A percentile compares a stretch with the other conserved stretches of the same genome.
Conservation (phyloP, 2,888 invertebrate species). For the Drosophila flavopinicola region DNA sequence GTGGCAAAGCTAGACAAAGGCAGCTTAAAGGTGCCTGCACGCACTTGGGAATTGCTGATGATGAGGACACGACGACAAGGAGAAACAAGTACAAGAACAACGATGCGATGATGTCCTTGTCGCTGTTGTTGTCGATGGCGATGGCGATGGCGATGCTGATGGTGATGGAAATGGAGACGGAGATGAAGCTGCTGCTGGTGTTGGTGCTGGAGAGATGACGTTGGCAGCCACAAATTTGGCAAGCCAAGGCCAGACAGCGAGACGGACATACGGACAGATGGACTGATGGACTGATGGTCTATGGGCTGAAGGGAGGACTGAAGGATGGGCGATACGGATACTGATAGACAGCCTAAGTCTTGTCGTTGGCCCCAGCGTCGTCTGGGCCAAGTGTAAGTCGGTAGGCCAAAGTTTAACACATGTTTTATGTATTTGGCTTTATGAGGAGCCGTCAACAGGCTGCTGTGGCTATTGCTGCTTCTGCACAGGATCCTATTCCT, state of each 20-base stretch:
- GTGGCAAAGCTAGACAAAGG: slow-evolving; percentile 36
- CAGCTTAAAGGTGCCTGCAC: slow-evolving; percentile 46
- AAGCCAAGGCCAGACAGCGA: slow-evolving; percentile 48
- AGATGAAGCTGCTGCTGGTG: slow-evolving; percentile 11
- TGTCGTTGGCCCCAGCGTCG: slow-evolving; percentile 32
- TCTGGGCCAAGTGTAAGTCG: slow-evolving; percentile 54
- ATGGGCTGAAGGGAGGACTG: not conserved
- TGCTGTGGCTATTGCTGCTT: slow-evolving; percentile 1
- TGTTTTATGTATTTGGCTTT: slow-evolving; percentile 59
- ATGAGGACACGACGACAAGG: slow-evolving; percentile 30
- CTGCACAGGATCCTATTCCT: not conserved
- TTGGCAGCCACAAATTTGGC: slow-evolving; percentile 72
- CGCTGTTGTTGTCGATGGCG: slow-evolving; percentile 10
- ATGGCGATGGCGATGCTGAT: slow-evolving; percentile 12
- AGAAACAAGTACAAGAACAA: slow-evolving; percentile 32
- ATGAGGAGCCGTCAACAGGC: slow-evolving; percentile 55
- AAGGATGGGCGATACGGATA: not conserved
- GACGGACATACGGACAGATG: slow-evolving; percentile 21
- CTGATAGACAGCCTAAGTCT: slow-evolving; percentile 39
- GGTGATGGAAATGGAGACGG: slow-evolving; percentile 6
- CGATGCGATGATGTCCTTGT: slow-evolving; percentile 50
- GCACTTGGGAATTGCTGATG: slow-evolving; percentile 63
- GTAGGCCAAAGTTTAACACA: slow-evolving; percentile 52
- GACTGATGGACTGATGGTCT: not conserved
- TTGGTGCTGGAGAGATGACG: slow-evolving; percentile 40